Evolutionary conservation across 2,797 vertebrate genomes (phyloP).

Genomic region (Epinephelus awoara): DNA sequence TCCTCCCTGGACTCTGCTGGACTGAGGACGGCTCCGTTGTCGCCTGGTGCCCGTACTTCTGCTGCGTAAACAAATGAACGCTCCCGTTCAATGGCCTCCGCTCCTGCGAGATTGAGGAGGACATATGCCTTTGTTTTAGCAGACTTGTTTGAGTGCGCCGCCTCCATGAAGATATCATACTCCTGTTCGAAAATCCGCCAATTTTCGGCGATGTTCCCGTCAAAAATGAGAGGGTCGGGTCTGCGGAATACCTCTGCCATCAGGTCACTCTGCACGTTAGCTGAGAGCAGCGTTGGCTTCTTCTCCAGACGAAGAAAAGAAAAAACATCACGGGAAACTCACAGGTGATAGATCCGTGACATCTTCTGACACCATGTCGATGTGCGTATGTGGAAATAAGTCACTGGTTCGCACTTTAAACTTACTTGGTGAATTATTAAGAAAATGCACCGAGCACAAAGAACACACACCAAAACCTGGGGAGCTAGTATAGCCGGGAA

Average conservation of each 20-base stretch:
- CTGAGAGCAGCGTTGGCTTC: too few relatives aligned
- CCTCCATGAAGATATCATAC: conserved; percentile 18
- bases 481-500: too few relatives aligned
- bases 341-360: too few relatives aligned
- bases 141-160: conserved; percentile 15
- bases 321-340: too few relatives aligned
- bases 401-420: too few relatives aligned
- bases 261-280: too few relatives aligned
- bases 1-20: conserved; percentile 30
- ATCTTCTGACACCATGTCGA: too few relatives aligned
- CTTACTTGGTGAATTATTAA: too few relatives aligned
- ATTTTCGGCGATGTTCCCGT: neutral
- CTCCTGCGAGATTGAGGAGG: conserved; percentile 44
- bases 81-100: conserved; percentile 37
- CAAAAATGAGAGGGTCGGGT: neutral
- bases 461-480: too few relatives aligned
- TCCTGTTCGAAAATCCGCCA: conserved; percentile 2
- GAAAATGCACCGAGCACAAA: too few relatives aligned
- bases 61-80: conserved; percentile 36
- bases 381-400: too few relatives aligned
- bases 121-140: conserved; percentile 23
- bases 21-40: neutral
- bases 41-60: conserved; percentile 1
- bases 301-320: too few relatives aligned
- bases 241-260: neutral